These are phyloP conservation scores for Drosophila pseudoananassae DNA, from an alignment of 1,140 invertebrate genomes.

Conservation along the genomic window DNA sequence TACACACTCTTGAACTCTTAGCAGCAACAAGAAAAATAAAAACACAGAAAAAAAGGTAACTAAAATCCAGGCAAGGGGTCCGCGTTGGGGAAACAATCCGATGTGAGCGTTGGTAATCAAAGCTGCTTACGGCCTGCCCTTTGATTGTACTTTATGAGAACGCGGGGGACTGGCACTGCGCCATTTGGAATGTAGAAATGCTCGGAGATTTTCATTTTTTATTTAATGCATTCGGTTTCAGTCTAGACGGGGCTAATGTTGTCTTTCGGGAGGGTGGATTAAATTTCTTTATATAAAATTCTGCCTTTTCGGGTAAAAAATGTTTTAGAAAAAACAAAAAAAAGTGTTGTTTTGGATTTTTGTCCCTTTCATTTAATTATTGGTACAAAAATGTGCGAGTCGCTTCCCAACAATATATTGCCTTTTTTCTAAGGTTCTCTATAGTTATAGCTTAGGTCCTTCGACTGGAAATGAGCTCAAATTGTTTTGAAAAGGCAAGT, in stretches of 20 bases:
- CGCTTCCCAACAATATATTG: not conserved
- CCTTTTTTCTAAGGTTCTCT: not conserved
- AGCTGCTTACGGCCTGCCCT: constrained; percentile 59
- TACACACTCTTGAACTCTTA: constrained; percentile 26
- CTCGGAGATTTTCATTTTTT: constrained; percentile 4
- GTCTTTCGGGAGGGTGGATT: constrained; percentile 3
- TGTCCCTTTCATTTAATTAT: too few species aligned
- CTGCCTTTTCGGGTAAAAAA: constrained; percentile 10
- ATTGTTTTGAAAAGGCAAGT: constrained; percentile 48
- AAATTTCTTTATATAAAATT: constrained; percentile 11
- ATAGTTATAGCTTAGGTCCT: not conserved
- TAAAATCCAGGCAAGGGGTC: constrained; percentile 10
- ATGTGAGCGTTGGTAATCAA: constrained; percentile 67
- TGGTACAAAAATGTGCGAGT: too few species aligned
- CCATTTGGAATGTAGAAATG: constrained; percentile 1
- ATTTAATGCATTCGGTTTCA: constrained; percentile 44
- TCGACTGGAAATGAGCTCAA: constrained; percentile 39
- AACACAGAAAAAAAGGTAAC: constrained; percentile 29
- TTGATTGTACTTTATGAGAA: constrained; percentile 59
- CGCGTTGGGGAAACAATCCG: constrained; percentile 11
- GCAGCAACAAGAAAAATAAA: not conserved
- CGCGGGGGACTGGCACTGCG: constrained; percentile 11
- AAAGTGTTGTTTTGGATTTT: not conserved
- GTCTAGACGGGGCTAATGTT: constrained; percentile 59
- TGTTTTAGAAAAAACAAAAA: not conserved